Evolutionary conservation across 2,888 invertebrate genomes (phyloP).

Genomic region (Tipula vernalis): DNA sequence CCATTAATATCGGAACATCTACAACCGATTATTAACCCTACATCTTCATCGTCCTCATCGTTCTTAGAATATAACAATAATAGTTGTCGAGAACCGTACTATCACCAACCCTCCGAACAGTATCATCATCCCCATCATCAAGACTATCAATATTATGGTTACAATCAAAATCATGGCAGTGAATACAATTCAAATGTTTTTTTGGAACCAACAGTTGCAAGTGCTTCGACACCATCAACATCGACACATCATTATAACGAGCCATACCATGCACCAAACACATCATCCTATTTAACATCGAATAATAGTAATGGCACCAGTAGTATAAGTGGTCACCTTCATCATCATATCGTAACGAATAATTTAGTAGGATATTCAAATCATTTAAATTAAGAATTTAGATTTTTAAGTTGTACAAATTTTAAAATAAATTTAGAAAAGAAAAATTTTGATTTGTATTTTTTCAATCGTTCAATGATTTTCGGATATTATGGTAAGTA

Average conservation of each 20-base stretch:
- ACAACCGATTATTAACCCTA: not conserved
- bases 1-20: not conserved
- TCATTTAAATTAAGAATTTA: not conserved
- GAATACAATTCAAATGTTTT: not conserved
- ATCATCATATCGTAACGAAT: not conserved
- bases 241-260: not conserved
- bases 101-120: not conserved
- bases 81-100: not conserved
- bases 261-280: not conserved
- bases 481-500: not conserved
- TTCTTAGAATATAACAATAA: not conserved
- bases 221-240: not conserved
- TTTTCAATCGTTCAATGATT: not conserved
- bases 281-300: not conserved
- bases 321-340: not conserved
- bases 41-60: not conserved
- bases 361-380: not conserved
- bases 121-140: conserved; percentile 5
- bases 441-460: not conserved
- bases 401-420: not conserved
- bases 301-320: not conserved
- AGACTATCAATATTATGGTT: not conserved
- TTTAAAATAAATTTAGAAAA: not conserved
- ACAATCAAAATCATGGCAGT: not conserved
- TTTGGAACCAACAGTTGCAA: not conserved